A percentile compares a stretch with the other conserved stretches of the same genome.
Evolutionary conservation across 2,113 vertebrate genomes (phyloP).

Genomic region (Erythrolamprus reginae): DNA sequence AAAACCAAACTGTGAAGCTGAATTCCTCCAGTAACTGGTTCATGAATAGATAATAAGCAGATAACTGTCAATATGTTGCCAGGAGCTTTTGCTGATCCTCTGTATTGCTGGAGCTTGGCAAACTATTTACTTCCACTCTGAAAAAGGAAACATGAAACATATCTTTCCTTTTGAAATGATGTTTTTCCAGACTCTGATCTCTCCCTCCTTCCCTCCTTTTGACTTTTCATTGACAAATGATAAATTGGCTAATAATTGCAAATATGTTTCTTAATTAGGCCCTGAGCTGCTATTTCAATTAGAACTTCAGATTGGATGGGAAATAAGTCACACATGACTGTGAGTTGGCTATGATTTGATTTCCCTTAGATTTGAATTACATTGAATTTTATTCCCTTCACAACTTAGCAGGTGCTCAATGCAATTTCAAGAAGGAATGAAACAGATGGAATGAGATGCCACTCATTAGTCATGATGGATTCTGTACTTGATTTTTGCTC

Average conservation of each 20-base stretch:
- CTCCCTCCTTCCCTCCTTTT: too few species aligned
- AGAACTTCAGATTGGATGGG: neutral
- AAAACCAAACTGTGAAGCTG: neutral
- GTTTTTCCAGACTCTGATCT: neutral
- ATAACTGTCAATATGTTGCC: neutral
- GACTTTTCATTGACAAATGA: slow-evolving; percentile 1
- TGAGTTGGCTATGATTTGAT: slow-evolving; percentile 1
- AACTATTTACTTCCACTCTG: neutral
- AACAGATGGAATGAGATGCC: neutral
- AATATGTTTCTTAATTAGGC: slow-evolving; percentile 14
- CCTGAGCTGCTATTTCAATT: neutral
- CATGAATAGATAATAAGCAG: neutral
- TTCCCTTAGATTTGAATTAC: neutral
- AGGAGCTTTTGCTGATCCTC: neutral
- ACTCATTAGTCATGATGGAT: neutral
- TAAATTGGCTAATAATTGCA: slow-evolving; percentile 8
- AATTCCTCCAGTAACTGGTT: neutral
- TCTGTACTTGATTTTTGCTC: neutral
- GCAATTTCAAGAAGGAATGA: neutral
- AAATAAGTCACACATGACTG: neutral
- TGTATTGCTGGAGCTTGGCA: neutral
- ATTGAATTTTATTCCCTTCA: slow-evolving; percentile 12
- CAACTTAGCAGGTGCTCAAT: slow-evolving; percentile 1
- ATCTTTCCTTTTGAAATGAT: neutral
- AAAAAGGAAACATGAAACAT: neutral